Base-by-base conservation (phyloP, 2,797 vertebrate genomes). In the Microctenopoma lineatum region DNA sequence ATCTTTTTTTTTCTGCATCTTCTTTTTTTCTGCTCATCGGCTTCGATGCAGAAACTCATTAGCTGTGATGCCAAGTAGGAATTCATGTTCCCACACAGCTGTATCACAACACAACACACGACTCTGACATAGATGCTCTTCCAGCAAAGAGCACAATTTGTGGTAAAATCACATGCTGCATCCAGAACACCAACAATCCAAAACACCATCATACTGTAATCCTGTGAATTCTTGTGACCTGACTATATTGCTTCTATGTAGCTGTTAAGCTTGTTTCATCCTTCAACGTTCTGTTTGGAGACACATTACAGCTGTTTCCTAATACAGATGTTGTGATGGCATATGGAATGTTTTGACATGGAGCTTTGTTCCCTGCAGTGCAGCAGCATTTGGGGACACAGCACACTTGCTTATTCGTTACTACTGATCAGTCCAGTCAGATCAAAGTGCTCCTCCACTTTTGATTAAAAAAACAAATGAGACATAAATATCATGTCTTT, bases 391-490 rank as follows among this genome's bases (percentile, higher is more conserved):
- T 9, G 2, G 45, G 66, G 71, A 52, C 66, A 73, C 47, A 78
- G 55, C 48, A 61, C 5, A 0, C 38, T 83, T 73, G 77, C 70
- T 84, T 84, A 81, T 87, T 87, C 70, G 87, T 87, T 59, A 79
- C 14, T 48, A 54, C 68, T 79, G 71, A 87, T 87, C 59, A 89
- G 76, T 70, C 5, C 71, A 89, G 77, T 80, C 86, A 74, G 74
- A 79, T 84, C 77, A 84, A 81, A 82, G 62, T 1, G 1, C 59
- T 81, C 51, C n/a, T 90, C 54, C 11, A 87, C 88, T 78, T 89
- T 87, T 79, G 54, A 88, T 85, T 50, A 50, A 75, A 75, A 73
- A 81, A 69, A 15, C 71, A 58, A 44, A 55, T 56, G 42, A 32
- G 56, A 75, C 59, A 75, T 66, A 81, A 84, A 87, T 78, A 83